These are phyloP conservation scores for Charaxes varanes DNA, from an alignment of 1,140 invertebrate genomes.

Conservation along the genomic window DNA sequence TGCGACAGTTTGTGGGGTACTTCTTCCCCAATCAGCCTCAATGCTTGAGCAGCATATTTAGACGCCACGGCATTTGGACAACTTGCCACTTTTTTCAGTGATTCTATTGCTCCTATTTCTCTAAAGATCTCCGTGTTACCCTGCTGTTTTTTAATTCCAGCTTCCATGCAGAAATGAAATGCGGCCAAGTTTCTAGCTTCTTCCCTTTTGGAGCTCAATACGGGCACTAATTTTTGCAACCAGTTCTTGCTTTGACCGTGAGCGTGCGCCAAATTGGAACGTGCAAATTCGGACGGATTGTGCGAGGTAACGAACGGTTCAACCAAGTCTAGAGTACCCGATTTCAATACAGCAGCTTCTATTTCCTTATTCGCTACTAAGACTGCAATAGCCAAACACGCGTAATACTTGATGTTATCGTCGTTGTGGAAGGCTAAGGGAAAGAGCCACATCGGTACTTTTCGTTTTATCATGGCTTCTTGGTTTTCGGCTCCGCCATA, in stretches of 20 bases:
- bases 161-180: constrained; percentile 99
- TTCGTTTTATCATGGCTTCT: constrained; percentile 96
- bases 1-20: constrained; percentile 98
- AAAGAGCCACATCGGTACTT: constrained; percentile 98
- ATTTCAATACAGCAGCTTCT: constrained; percentile 95
- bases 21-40: constrained; percentile 96
- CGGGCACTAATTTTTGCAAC: constrained; percentile 93
- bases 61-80: constrained; percentile 98
- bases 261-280: constrained; percentile 92
- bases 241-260: constrained; percentile 98
- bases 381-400: constrained; percentile 96
- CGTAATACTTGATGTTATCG: constrained; percentile 98
- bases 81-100: constrained; percentile 96
- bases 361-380: constrained; percentile 99
- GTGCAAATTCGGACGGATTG: constrained; percentile 96
- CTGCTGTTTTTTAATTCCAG: constrained; percentile 97
- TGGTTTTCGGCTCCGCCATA: constrained; percentile 98
- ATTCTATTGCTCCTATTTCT: constrained; percentile 96
- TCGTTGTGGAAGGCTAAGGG: constrained; percentile 97
- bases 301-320: constrained; percentile 97
- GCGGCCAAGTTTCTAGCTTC: constrained; percentile 97
- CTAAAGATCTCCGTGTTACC: constrained; percentile 95
- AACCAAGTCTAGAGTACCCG: constrained; percentile 95
- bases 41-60: constrained; percentile 96
- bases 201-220: constrained; percentile 95